phyloP scores from a whole-genome alignment of 2,888 invertebrate genomes.

The Synanthedon vespiformis region DNA sequence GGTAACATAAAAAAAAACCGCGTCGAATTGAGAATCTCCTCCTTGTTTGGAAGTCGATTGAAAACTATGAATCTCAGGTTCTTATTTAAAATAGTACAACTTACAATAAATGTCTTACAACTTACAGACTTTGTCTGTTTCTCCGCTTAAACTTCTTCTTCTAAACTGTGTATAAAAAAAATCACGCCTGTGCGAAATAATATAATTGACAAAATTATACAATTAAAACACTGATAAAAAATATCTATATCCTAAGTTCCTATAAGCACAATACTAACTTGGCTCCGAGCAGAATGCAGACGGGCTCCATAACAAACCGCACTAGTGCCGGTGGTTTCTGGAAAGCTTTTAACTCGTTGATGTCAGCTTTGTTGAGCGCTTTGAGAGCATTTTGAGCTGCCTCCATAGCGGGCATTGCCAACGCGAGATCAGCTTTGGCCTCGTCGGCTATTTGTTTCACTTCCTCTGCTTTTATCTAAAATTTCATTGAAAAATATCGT shows the following conservation, averaged over 20 bases:
- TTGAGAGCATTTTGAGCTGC: conserved; percentile 87
- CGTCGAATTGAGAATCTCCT: too few relatives aligned
- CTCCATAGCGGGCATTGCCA: conserved; percentile 88
- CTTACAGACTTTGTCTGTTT: too few relatives aligned
- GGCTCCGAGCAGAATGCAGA: conserved; percentile 83
- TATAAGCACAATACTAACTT: conserved; percentile 71
- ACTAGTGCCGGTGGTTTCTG: conserved; percentile 89
- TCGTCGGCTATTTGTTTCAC: conserved; percentile 88
- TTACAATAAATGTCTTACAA: too few relatives aligned
- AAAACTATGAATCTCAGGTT: too few relatives aligned
- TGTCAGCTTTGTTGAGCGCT: conserved; percentile 88
- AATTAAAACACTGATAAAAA: background rate
- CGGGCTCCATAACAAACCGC: conserved; percentile 91
- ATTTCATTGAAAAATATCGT: too few relatives aligned
- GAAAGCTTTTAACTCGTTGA: conserved; percentile 90
- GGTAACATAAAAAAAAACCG: too few relatives aligned
- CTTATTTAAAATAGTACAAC: too few relatives aligned
- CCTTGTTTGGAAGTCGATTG: too few relatives aligned
- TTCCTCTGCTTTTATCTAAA: conserved; percentile 83
- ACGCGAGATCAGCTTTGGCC: conserved; percentile 87
- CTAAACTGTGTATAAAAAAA: too few relatives aligned
- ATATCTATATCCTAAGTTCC: too few relatives aligned
- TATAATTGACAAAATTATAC: background rate
- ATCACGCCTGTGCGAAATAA: background rate
- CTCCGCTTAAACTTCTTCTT: too few relatives aligned